Evolutionary conservation across 2,888 invertebrate species (phyloP).

Genomic region (Odontomyia ornata): DNA sequence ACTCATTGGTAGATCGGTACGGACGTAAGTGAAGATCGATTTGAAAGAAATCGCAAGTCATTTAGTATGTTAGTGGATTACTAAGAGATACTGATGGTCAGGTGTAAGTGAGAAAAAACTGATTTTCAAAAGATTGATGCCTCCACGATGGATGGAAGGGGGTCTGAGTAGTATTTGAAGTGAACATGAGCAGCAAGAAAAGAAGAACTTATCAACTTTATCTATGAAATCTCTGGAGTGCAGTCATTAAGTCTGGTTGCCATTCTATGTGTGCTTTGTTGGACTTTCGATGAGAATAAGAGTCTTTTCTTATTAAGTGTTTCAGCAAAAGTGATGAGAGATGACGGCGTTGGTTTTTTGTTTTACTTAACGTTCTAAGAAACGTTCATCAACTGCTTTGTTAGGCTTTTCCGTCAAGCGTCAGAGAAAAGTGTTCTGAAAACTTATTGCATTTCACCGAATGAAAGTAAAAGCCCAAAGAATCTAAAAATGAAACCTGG

Average conservation of each 20-base stretch:
- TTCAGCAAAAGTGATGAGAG: not conserved
- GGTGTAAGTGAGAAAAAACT: conserved; percentile 9
- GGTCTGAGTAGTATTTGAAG: not conserved
- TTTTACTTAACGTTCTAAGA: too few relatives aligned
- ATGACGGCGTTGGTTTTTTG: not conserved
- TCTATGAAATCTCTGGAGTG: not conserved
- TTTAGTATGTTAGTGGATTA: conserved; percentile 43
- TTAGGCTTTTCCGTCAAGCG: too few relatives aligned
- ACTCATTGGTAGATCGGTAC: not conserved
- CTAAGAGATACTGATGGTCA: conserved; percentile 9
- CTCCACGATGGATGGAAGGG: not conserved
- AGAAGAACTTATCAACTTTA: not conserved
- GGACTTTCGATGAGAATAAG: not conserved
- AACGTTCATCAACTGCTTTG: too few relatives aligned
- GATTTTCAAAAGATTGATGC: conserved; percentile 5
- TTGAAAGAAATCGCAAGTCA: conserved; percentile 43
- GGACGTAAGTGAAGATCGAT: not conserved
- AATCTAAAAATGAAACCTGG: too few relatives aligned
- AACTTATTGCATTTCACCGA: too few relatives aligned
- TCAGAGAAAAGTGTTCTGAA: too few relatives aligned
- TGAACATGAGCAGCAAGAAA: not conserved
- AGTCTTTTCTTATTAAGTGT: not conserved
- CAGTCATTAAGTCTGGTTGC: not conserved
- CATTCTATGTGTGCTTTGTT: not conserved
- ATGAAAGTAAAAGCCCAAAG: too few relatives aligned